These are phyloP conservation scores for Plusia festucae DNA, from an alignment of 2,888 invertebrate genomes.

Conservation along the genomic window DNA sequence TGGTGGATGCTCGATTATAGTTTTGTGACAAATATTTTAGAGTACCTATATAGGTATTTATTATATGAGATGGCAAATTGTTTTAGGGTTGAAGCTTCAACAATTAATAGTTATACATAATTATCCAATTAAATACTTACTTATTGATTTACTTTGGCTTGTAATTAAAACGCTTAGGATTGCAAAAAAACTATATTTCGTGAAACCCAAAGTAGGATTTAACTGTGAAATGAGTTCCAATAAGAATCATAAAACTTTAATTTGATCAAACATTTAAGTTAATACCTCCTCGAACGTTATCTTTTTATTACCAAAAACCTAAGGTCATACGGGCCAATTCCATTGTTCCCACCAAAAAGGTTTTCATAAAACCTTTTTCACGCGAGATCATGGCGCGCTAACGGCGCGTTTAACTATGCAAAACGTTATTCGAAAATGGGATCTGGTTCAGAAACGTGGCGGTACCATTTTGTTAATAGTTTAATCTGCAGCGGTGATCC, in stretches of 20 bases:
- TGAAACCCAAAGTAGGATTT: too few species aligned
- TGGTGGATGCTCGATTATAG: conserved; percentile 58
- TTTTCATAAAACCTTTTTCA: conserved; percentile 55
- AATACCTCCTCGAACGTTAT: neutral
- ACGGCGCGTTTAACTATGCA: conserved; percentile 66
- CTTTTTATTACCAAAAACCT: neutral
- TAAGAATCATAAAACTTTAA: too few species aligned
- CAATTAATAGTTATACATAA: neutral
- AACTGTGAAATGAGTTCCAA: too few species aligned
- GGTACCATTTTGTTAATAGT: conserved; percentile 83
- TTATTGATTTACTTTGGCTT: neutral
- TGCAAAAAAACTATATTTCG: too few species aligned
- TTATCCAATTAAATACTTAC: neutral
- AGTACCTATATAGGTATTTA: too few species aligned
- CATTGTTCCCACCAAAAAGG: conserved; percentile 41
- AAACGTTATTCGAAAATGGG: conserved; percentile 65
- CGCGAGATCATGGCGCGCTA: conserved; percentile 53
- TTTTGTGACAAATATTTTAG: conserved; percentile 23
- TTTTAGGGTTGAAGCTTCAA: neutral
- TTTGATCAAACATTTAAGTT: too few species aligned
- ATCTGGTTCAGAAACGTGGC: conserved; percentile 61
- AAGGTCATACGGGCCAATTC: conserved; percentile 13
- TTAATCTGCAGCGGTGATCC: conserved; percentile 81
- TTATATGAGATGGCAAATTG: neutral
- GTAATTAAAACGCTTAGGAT: too few species aligned